phyloP scores from a whole-genome alignment of 2,797 vertebrate species.

The Heterohyrax brucei region DNA sequence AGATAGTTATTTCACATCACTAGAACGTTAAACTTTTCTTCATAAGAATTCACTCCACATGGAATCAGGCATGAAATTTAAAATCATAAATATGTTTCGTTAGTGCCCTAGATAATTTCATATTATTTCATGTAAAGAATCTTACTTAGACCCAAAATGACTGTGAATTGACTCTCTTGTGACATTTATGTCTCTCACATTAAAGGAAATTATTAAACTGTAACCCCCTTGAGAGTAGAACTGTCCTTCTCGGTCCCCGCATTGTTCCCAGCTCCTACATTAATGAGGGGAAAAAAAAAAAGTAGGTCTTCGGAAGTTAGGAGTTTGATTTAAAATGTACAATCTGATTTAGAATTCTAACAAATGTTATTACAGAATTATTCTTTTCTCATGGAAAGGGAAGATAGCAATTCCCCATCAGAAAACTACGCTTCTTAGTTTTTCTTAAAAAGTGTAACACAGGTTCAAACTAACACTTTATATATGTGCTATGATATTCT shows the following conservation, averaged over 20 bases:
- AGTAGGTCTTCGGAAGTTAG: background rate
- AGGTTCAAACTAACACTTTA: background rate
- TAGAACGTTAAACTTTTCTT: background rate
- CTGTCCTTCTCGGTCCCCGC: background rate
- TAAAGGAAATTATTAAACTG: background rate
- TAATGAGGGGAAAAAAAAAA: background rate
- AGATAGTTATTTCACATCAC: background rate
- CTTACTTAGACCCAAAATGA: background rate
- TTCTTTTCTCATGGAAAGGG: background rate
- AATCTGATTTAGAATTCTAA: background rate
- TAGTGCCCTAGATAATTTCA: background rate
- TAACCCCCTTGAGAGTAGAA: background rate
- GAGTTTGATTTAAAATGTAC: constrained; percentile 51
- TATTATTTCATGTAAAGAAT: background rate
- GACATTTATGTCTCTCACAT: background rate
- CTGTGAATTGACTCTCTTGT: background rate
- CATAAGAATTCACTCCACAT: background rate
- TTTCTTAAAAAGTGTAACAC: background rate
- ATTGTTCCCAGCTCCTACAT: background rate
- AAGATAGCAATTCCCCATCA: background rate
- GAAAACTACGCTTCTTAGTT: background rate
- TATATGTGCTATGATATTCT: background rate
- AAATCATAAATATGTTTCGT: background rate
- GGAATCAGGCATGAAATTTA: background rate
- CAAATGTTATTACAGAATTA: background rate